These are phyloP conservation scores for Galerucella pusilla DNA, from an alignment of 2,888 invertebrate species.

Conservation along the genomic window DNA sequence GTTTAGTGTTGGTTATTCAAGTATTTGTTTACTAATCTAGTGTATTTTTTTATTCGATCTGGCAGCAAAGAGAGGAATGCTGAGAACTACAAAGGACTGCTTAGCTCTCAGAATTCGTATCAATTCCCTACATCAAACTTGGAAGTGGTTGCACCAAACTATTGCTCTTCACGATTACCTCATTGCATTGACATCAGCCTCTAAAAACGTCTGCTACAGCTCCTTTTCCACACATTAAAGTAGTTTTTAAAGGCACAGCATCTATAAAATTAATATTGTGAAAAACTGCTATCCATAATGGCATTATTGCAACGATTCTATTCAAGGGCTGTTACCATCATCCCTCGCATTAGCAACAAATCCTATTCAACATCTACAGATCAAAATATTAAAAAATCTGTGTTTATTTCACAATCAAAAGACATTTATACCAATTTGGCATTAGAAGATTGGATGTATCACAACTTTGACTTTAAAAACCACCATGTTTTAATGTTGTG, in stretches of 20 bases:
- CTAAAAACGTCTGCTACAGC: constrained; percentile 69
- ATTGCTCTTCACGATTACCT: constrained; percentile 89
- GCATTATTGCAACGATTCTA: constrained; percentile 57
- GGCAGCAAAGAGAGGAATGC: constrained; percentile 64
- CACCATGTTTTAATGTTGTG: constrained; percentile 91
- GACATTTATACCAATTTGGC: constrained; percentile 95
- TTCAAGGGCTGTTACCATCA: constrained; percentile 48
- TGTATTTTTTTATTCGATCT: constrained; percentile 50
- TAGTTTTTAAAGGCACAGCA: constrained; percentile 51
- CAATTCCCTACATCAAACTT: constrained; percentile 90
- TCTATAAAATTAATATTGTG: constrained; percentile 43
- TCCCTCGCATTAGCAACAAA: constrained; percentile 47
- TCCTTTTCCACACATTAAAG: constrained; percentile 47
- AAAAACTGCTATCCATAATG: constrained; percentile 51
- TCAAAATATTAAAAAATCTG: constrained; percentile 78
- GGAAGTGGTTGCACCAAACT: constrained; percentile 95
- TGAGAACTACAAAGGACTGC: constrained; percentile 81
- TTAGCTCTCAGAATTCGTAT: constrained; percentile 90
- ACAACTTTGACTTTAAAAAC: constrained; percentile 83
- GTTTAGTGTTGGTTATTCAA: constrained; percentile 17
- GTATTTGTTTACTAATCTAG: constrained; percentile 34
- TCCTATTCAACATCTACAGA: constrained; percentile 45
- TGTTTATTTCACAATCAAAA: constrained; percentile 91
- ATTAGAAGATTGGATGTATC: constrained; percentile 95
- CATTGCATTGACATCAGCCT: constrained; percentile 81